Evolutionary conservation across 2,797 vertebrate genomes (phyloP).

Genomic region (Sebastes cheni): DNA sequence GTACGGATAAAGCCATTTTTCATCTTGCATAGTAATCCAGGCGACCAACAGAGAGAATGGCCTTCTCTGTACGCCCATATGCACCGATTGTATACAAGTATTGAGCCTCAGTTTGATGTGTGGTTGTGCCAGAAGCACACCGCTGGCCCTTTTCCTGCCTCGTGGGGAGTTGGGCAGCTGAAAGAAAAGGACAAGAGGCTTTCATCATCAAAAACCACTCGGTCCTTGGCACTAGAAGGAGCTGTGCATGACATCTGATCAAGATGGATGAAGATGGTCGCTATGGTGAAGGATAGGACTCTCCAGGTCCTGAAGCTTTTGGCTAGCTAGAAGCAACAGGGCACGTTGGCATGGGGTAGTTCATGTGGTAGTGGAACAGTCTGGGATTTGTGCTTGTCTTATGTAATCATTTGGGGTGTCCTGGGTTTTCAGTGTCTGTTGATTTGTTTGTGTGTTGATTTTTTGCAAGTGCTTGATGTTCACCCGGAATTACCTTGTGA

Average conservation of each 20-base stretch:
- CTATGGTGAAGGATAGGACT: constrained; percentile 66
- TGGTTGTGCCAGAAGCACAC: constrained; percentile 38
- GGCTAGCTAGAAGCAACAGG: constrained; percentile 33
- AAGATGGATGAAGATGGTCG: constrained; percentile 78
- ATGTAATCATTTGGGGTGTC: constrained; percentile 13
- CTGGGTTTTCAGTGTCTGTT: neutral
- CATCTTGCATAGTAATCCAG: neutral
- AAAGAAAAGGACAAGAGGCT: constrained; percentile 61
- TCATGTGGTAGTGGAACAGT: constrained; percentile 12
- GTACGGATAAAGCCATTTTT: neutral
- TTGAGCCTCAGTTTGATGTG: constrained; percentile 21
- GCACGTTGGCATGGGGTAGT: constrained; percentile 30
- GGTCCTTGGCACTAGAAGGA: constrained; percentile 53
- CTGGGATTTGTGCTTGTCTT: constrained; percentile 22
- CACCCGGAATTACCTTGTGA: constrained; percentile 13
- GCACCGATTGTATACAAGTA: neutral
- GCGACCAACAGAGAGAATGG: neutral
- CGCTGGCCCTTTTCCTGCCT: constrained; percentile 52
- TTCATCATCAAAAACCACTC: constrained; percentile 64
- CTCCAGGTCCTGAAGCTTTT: constrained; percentile 62
- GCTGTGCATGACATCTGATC: constrained; percentile 68
- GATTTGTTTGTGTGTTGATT: neutral
- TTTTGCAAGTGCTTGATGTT: constrained; percentile 10
- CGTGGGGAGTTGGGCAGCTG: constrained; percentile 31
- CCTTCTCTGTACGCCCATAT: neutral